These are phyloP conservation scores for Plebejus melissa DNA, from an alignment of 2,888 invertebrate genomes.

Conservation along the genomic window DNA sequence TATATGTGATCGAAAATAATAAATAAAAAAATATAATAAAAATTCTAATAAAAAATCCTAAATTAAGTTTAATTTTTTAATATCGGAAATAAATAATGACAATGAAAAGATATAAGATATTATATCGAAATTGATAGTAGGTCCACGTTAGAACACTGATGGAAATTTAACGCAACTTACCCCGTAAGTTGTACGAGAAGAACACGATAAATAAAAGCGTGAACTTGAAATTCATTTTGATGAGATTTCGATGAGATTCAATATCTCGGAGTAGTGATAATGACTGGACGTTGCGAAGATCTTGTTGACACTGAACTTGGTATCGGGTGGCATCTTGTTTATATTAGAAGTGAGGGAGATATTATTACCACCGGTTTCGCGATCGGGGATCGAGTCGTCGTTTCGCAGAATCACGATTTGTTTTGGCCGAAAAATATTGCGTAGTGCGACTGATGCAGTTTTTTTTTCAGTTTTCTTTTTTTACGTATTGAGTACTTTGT, in stretches of 20 bases:
- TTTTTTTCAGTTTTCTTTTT: background rate
- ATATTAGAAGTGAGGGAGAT: slow-evolving; percentile 5
- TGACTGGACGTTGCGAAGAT: slow-evolving; percentile 15
- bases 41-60: background rate
- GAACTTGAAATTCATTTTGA: slow-evolving; percentile 27
- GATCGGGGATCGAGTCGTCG: background rate
- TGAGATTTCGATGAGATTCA: background rate
- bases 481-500: too few species aligned
- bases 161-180: background rate
- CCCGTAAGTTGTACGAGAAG: background rate
- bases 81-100: too few species aligned
- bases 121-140: background rate
- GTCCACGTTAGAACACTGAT: background rate
- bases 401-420: background rate
- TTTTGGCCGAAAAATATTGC: background rate
- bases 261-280: background rate
- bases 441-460: background rate
- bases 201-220: slow-evolving; percentile 9
- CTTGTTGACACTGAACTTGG: slow-evolving; percentile 24
- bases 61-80: background rate
- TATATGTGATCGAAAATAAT: too few species aligned
- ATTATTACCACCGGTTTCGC: slow-evolving; percentile 22
- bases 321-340: slow-evolving; percentile 3
- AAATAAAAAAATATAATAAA: too few species aligned
- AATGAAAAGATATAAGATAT: too few species aligned